Conservation (phyloP, 2,797 vertebrate genomes). For the Martes flavigula region DNA sequence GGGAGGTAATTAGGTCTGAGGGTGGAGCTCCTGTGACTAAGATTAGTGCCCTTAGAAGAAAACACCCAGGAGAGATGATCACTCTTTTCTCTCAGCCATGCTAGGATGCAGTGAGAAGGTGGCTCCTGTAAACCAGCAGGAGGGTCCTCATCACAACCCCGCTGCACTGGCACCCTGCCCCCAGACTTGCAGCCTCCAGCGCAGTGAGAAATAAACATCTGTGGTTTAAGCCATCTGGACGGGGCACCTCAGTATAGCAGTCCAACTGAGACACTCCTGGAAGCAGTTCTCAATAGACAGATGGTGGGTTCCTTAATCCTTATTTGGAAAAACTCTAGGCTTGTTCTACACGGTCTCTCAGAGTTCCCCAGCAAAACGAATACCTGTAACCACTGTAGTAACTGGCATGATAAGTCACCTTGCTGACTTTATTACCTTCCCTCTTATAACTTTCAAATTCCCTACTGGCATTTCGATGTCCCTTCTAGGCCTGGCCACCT, state of each 20-base stretch:
- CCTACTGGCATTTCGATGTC: not conserved
- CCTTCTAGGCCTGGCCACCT: not conserved
- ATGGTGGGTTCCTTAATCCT: not conserved
- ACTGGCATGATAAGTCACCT: not conserved
- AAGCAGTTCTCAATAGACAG: not conserved
- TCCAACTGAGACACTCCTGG: not conserved
- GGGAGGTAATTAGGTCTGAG: not conserved
- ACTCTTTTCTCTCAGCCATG: not conserved
- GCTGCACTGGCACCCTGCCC: not conserved
- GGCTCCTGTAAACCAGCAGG: not conserved
- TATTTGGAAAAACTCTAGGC: not conserved
- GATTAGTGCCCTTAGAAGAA: not conserved
- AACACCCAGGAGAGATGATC: not conserved
- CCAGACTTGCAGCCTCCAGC: not conserved
- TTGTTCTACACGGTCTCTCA: not conserved
- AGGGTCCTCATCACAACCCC: not conserved
- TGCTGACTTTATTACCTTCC: not conserved
- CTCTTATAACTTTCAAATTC: not conserved
- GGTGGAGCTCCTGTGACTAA: not conserved
- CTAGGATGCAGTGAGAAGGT: not conserved
- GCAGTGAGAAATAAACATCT: not conserved
- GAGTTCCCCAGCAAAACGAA: not conserved
- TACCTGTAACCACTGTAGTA: too few species aligned
- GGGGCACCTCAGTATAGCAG: not conserved
- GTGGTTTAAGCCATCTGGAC: not conserved